Evolutionary conservation across 2,113 vertebrate genomes (phyloP).

Genomic region (Heptranchias perlo): DNA sequence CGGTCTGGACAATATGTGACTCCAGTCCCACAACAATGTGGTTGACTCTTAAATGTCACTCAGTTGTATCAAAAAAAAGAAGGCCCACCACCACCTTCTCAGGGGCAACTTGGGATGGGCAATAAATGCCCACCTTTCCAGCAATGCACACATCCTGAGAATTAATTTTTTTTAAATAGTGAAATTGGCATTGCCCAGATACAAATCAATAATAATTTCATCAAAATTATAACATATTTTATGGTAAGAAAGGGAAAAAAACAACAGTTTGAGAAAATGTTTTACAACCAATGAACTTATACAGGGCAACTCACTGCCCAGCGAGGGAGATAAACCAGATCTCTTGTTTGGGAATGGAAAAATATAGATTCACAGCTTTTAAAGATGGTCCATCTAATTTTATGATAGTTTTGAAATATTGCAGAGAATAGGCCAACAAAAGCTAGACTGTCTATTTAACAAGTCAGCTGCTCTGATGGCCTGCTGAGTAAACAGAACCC

Average conservation of each 20-base stretch:
- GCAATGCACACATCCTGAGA: background rate
- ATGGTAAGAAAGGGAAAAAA: too few relatives aligned
- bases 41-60: background rate
- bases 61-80: background rate
- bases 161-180: background rate
- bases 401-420: background rate
- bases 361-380: background rate
- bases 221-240: background rate
- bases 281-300: background rate
- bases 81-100: background rate
- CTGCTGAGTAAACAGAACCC: background rate
- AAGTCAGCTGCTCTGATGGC: background rate
- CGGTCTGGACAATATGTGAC: background rate
- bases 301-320: background rate
- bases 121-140: background rate
- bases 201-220: background rate
- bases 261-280: background rate
- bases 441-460: background rate
- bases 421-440: too few relatives aligned
- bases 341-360: too few relatives aligned
- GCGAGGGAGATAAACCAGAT: background rate
- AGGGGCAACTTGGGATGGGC: background rate
- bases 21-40: background rate
- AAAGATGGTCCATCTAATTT: background rate
- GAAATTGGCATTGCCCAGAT: background rate